Evolutionary conservation across 2,797 vertebrate species (phyloP), one percentile per base, ranked within the genome.

Genomic region (Rhodeus uyekii): DNA sequence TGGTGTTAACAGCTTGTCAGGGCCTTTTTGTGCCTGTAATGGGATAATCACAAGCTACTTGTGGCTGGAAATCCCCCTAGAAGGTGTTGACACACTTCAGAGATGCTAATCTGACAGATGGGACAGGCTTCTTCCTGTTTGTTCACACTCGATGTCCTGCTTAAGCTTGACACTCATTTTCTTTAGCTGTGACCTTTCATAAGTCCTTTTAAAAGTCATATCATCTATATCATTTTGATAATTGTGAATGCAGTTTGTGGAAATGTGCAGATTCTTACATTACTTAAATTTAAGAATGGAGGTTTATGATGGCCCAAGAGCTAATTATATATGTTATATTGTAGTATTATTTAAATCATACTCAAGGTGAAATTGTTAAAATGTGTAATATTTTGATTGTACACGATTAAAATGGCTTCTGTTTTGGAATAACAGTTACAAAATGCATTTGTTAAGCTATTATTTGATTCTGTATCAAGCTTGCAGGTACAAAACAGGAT

Each of bases 11-110:
- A 91, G 92, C 92, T 93, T 92, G 90, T 83, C 87, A 69, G 89
- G 90, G 91, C 89, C 91, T 91, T 91, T 92, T 93, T 90, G 91
- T 90, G 91, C 90, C 85, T 14, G 76, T 92, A 93, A 94, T 90
- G 86, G 86, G 92, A 93, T 93, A 78, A 91, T 87, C 86, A 79
- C 90, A 93, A 94, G 91, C 92, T 92, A 65, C 89, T 94, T 92
- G 89, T 42, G 76, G 84, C 71, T 83, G 86, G 82, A 92, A 93
- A 93, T 93, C 92, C 89, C 87, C 34, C 88, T 87, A 83, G 87
- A 86, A 76, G 81, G 84, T 87, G 89, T 83, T 91, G 90, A 65
- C 88, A 88, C 68, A 84, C 88, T 71, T 80, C 67, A 89, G 89
- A 81, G 87, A 84, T 73, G 69, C 84, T 91, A 74, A 84, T 86